Conservation (phyloP, 1,140 invertebrate genomes). For the Musca domestica region DNA sequence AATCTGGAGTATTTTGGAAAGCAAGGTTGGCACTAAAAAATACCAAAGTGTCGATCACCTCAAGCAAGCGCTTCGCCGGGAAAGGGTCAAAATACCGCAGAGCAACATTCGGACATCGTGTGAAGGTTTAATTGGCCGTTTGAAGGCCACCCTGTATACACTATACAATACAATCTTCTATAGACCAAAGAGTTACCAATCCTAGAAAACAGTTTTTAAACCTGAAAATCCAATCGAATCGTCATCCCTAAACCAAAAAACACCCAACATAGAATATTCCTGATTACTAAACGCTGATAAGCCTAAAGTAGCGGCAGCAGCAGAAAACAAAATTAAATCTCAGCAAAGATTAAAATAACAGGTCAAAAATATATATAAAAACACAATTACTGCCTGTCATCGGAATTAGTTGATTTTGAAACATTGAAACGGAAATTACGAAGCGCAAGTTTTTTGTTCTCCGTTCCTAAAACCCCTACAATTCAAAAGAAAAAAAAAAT, state of each 20-base stretch:
- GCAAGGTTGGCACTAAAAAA: too few relatives aligned
- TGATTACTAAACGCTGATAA: background rate
- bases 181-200: too few relatives aligned
- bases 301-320: background rate
- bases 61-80: too few relatives aligned
- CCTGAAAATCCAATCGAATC: background rate
- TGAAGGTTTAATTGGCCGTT: too few relatives aligned
- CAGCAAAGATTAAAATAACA: background rate
- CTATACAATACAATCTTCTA: too few relatives aligned
- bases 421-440: slow-evolving; percentile 6
- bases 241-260: background rate
- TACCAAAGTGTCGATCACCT: too few relatives aligned
- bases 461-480: background rate
- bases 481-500: background rate
- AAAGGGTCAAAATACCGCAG: too few relatives aligned
- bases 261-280: background rate
- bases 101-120: too few relatives aligned
- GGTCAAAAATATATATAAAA: too few relatives aligned
- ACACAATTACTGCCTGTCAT: background rate
- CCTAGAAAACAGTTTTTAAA: background rate
- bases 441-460: background rate
- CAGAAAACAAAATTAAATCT: slow-evolving; percentile 8
- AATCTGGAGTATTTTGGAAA: too few relatives aligned
- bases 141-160: too few relatives aligned
- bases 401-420: slow-evolving; percentile 9